These are phyloP conservation scores for Hedychridium roseum DNA, from an alignment of 2,888 invertebrate species.

Conservation along the genomic window DNA sequence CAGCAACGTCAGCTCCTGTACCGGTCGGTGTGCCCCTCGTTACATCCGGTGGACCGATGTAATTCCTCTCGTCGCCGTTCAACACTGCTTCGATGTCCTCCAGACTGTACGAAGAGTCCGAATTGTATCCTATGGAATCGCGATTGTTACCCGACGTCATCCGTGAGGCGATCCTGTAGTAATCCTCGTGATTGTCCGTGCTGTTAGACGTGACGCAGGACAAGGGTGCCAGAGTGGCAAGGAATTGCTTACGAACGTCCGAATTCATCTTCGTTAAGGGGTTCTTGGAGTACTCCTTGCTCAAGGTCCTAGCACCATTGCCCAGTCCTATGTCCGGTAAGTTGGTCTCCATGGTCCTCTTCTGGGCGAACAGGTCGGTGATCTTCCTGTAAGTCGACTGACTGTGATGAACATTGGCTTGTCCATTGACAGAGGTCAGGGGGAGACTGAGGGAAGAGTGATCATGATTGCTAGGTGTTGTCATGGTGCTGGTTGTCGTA, in stretches of 20 bases:
- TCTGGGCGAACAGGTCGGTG: conserved; percentile 69
- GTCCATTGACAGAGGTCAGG: conserved; percentile 1
- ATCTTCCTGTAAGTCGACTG: conserved; percentile 72
- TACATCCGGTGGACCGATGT: conserved; percentile 74
- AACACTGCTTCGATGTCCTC: conserved; percentile 72
- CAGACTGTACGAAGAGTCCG: conserved; percentile 74
- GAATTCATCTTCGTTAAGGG: conserved; percentile 62
- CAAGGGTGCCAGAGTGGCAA: conserved; percentile 80
- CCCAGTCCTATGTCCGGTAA: conserved; percentile 46
- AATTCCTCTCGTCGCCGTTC: conserved; percentile 61
- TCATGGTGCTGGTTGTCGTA: neutral
- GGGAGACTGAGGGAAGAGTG: conserved; percentile 1
- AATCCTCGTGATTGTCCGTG: conserved; percentile 69
- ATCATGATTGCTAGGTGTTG: neutral
- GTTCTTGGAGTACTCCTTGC: conserved; percentile 54
- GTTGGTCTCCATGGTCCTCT: conserved; percentile 64
- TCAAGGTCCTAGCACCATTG: conserved; percentile 28
- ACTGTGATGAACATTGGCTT: too few relatives aligned
- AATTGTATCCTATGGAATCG: conserved; percentile 70
- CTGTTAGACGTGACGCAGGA: conserved; percentile 75
- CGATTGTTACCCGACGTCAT: conserved; percentile 64
- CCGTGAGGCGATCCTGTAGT: conserved; percentile 67
- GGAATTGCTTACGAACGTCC: conserved; percentile 79
- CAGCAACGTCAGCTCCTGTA: conserved; percentile 46
- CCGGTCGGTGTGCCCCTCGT: conserved; percentile 77